Base-by-base conservation (phyloP, 2,888 invertebrate species). In the Dione vanillae region DNA sequence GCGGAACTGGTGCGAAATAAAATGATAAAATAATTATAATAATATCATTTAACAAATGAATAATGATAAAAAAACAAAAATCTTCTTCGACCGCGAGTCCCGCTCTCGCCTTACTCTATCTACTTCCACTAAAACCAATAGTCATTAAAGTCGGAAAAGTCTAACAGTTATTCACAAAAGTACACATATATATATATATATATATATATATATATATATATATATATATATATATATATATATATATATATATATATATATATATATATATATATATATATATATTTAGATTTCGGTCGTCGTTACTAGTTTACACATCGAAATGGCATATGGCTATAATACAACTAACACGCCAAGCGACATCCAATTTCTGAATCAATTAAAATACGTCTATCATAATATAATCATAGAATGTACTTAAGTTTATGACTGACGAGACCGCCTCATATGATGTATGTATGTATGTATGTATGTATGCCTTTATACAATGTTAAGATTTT, bases 291-390 rank as follows among this genome's bases (percentile, higher is more conserved):
- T 16, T 16, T 19, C 16, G 16, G 7, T 37, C 43, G 54, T 69
- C 49, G 43, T 51, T 16, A 65, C 47, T 37, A 52, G 54, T 45
- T 54, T 35, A 49, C 51, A 52, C 54, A 37, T 54, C n/a, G 64
- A 67, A 67, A 72, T 70, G 72, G 70, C 67, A 56, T 56, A 20
- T 68, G 64, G 67, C 67, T 61, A 67, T 61, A 16, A 54, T 69
- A 72, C 20, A 69, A 61, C 54, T 67, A 65, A 67, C 56, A 65
- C 58, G 65, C 61, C 62, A 62, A 69, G 51, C 41, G 54, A 66
- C 35, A 43, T 71, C 27, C 5, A 16, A 49, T 52, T 58, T 35
- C 35, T 27, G 37, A 61, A 61, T 62, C 51, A 54, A 59, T 66
- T 45, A 66, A 37, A 41, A 43, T 51, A 51, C 47, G 12, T 49